Base-by-base conservation (phyloP, 2,797 vertebrate species). In the Cryptoblepharus egeriae region DNA sequence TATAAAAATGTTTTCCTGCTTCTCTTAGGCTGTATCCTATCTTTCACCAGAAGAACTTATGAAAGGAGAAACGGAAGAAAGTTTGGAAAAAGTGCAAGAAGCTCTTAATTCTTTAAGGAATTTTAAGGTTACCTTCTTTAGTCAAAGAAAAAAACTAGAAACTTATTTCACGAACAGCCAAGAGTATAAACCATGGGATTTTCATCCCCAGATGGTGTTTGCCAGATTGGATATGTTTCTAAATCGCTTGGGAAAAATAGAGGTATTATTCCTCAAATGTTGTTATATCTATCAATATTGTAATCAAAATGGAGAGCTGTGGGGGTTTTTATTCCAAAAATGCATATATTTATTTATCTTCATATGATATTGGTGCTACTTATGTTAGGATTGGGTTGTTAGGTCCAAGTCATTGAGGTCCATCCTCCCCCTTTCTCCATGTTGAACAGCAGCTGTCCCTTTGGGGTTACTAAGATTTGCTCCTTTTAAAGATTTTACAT, bases 191-290 rank as follows among this genome's bases (percentile, higher is more conserved):
- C 88, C 80, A 15, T 97, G 96, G 96, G 95, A 98, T 95, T 98
- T 98, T 89, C 96, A 94, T 61, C 94, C 94, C 88, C 91, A 93
- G 71, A 85, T 97, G 91, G 92, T 97, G 78, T 97, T 98, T 92
- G 90, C 91, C 86, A 95, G 93, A 92, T 97, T 95, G 92, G 94
- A 94, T 94, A 90, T 88, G 77, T 97, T 97, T 90, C 92, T 96
- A 77, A 89, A 94, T 85, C 93, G 87, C 16, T 92, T 97, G 88
- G 88, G 94, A 75, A 96, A 97, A 90, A 92, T 95, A 89, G 93
- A 97, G 96, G 96, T 98, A 93, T 94, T 93, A 28, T 55, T 81
- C 77, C 24, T 5, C 2, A 30, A 80, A 35, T 73, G n/a, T 58
- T 69, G 26, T 75, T 69, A 74, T 82, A 15, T 79, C 45, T 20